These are phyloP conservation scores for Limnephilus rhombicus DNA, from an alignment of 2,888 invertebrate species.

Conservation along the genomic window DNA sequence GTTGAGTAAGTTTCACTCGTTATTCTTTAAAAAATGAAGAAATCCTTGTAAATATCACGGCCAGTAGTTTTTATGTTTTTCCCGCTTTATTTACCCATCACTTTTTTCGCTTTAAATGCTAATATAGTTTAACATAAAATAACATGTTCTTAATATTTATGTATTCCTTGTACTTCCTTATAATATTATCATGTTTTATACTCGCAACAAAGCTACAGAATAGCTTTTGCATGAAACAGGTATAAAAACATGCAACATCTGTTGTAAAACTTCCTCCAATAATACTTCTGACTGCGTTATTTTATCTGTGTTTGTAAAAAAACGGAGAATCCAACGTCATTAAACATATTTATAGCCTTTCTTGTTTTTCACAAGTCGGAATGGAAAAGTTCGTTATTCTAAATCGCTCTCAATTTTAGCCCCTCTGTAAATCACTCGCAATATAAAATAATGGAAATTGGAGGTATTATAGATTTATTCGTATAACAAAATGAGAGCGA, in stretches of 20 bases:
- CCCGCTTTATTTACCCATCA: background rate
- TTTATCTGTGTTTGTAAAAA: background rate
- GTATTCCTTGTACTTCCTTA: background rate
- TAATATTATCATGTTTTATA: background rate
- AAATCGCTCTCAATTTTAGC: background rate
- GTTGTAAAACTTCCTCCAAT: background rate
- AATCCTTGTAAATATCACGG: constrained; percentile 8
- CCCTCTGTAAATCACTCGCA: background rate
- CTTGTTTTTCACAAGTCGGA: background rate
- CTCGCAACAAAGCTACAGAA: background rate
- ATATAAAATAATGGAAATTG: background rate
- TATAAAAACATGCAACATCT: background rate
- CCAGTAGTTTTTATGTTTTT: background rate
- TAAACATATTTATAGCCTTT: background rate
- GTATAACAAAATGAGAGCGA: background rate
- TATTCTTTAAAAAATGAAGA: background rate
- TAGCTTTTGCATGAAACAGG: background rate
- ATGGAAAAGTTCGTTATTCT: background rate
- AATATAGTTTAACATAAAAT: background rate
- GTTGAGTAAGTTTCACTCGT: too few relatives aligned
- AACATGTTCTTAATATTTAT: background rate
- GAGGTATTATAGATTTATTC: background rate
- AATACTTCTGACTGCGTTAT: too few relatives aligned
- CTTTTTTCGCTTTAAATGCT: background rate
- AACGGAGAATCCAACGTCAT: background rate